phyloP scores from a whole-genome alignment of 2,888 invertebrate genomes.

The Drosophila sordidapex region DNA sequence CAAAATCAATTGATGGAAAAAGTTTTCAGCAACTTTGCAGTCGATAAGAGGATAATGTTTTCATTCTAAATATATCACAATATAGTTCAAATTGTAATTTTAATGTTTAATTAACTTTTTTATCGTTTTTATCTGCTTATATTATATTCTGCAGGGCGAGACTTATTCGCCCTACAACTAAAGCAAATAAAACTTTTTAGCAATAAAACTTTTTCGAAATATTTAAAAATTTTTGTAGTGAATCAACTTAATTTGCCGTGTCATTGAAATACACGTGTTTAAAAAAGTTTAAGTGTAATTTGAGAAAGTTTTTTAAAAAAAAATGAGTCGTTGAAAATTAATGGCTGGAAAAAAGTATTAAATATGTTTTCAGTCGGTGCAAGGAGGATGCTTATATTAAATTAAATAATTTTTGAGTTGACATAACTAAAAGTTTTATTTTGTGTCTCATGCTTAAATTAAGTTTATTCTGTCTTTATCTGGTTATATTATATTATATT shows the following conservation, averaged over 20 bases:
- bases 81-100: background rate
- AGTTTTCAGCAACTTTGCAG: background rate
- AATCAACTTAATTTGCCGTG: background rate
- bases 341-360: background rate
- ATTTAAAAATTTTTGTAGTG: background rate
- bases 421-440: background rate
- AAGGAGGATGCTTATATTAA: background rate
- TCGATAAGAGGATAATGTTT: background rate
- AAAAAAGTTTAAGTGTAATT: background rate
- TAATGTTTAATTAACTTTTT: background rate
- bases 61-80: background rate
- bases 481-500: accelerated
- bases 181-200: background rate
- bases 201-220: background rate
- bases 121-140: background rate
- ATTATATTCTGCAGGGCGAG: background rate
- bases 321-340: background rate
- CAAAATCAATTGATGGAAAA: background rate
- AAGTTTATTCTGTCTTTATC: background rate
- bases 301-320: background rate
- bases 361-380: background rate
- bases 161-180: background rate
- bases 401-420: background rate
- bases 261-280: background rate
- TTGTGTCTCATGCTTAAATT: accelerated